Conservation (phyloP, 2,113 vertebrate species). For the Melanerpes aurifrons region DNA sequence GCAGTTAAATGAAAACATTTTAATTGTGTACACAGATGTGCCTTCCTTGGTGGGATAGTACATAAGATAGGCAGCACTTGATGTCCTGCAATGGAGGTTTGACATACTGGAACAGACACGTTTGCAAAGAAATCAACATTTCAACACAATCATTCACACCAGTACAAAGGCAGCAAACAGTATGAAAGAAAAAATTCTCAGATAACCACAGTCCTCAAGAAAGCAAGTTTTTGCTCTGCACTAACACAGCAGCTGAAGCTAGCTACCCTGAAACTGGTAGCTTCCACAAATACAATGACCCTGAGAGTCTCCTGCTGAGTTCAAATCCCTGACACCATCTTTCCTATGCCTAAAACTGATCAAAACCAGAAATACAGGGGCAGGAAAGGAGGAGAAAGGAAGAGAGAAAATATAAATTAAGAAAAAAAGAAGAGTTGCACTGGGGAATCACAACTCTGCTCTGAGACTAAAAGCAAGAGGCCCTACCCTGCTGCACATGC, state of each 20-base stretch:
- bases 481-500: not conserved
- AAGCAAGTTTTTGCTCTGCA: not conserved
- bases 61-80: too few relatives aligned
- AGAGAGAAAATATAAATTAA: not conserved
- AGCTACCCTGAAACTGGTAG: not conserved
- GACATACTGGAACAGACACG: not conserved
- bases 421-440: accelerated
- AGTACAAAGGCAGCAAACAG: not conserved
- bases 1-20: not conserved
- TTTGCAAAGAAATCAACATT: not conserved
- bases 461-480: not conserved
- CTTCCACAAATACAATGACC: not conserved
- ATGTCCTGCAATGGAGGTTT: not conserved
- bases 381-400: not conserved
- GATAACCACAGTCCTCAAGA: not conserved
- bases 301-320: not conserved
- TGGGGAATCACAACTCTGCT: not conserved
- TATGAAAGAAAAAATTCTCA: not conserved
- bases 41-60: not conserved
- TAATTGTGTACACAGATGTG: not conserved
- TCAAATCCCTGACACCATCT: not conserved
- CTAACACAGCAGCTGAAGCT: not conserved
- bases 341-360: not conserved
- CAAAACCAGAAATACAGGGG: not conserved
- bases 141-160: not conserved